Base-by-base conservation (phyloP, 2,113 vertebrate genomes). In the Aegithalos caudatus region DNA sequence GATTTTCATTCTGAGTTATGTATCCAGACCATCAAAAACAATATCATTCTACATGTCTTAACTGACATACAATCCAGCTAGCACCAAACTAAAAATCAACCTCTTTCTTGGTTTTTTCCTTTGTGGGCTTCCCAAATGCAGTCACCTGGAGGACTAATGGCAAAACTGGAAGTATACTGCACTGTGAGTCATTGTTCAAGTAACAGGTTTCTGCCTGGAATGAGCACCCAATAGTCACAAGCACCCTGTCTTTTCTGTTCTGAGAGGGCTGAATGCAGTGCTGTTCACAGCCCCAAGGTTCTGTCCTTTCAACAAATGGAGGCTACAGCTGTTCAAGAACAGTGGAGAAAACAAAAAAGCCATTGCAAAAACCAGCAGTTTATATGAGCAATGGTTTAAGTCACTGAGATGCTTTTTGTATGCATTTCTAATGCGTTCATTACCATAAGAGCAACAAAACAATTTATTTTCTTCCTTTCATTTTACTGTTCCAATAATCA, bases 391-490 rank as follows among this genome's bases (percentile, higher is more conserved):
- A 92, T 64, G 51, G 31, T 31, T 69, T 60, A 65, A 89, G 57
- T 92, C 81, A 50, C 65, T 22, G 31, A 81, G 65, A 81, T 67
- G 65, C 9, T 95, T 95, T 95, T 66, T 74, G 22, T 53, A 81
- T 79, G 65, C 44, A 94, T 91, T 94, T 89, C 77, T 94, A 87
- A 92, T 85, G 57, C 16, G 11, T 38, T 89, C 66, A 91, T 95
- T 95, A 80, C 73, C 70, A 91, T 76, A 95, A 94, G 11, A 89
- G 11, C 73, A 85, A 25, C 11, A 45, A 85, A 92, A 61, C 61
- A 76, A 92, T 80, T 87, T 24, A 3, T 81, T 94, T 91, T 74
- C 37, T 79, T 89, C 31, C 29, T 84, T 88, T 81, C 33, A 64
- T 78, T 94, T 95, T 89, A 74, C 25, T 57, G 22, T 74, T 91